phyloP scores from a whole-genome alignment of 2,113 vertebrate genomes.

The Entomyzon cyanotis region DNA sequence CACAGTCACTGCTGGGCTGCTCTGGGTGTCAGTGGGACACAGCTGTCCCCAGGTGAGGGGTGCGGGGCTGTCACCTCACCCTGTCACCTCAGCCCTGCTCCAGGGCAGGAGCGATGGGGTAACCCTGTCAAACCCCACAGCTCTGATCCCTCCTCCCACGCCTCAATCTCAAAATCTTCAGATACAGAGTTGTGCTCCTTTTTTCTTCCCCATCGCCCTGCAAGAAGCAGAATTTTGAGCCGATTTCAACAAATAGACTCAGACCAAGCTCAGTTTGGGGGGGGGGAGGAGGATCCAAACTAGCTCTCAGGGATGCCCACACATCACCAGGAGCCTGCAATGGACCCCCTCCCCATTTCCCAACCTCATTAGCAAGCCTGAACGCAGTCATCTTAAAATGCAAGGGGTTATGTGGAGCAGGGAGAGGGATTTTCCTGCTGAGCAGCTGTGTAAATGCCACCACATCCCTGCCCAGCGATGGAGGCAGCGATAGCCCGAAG shows the following conservation, averaged over 20 bases:
- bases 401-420: not conserved
- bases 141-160: not conserved
- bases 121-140: not conserved
- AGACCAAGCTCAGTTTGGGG: not conserved
- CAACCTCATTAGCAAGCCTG: not conserved
- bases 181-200: accelerated
- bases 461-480: accelerated
- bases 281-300: accelerated
- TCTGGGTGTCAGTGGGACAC: accelerated
- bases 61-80: accelerated
- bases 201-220: not conserved
- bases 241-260: not conserved
- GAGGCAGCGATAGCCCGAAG: not conserved
- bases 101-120: not conserved
- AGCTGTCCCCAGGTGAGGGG: accelerated
- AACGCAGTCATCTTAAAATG: not conserved
- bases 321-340: not conserved
- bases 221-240: not conserved
- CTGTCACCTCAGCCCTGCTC: not conserved
- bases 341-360: not conserved
- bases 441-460: conserved; percentile 14
- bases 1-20: accelerated
- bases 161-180: not conserved
- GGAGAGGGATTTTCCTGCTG: not conserved
- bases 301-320: not conserved